Evolutionary conservation across 2,888 invertebrate species (phyloP).

Genomic region (Nephrotoma flavescens): DNA sequence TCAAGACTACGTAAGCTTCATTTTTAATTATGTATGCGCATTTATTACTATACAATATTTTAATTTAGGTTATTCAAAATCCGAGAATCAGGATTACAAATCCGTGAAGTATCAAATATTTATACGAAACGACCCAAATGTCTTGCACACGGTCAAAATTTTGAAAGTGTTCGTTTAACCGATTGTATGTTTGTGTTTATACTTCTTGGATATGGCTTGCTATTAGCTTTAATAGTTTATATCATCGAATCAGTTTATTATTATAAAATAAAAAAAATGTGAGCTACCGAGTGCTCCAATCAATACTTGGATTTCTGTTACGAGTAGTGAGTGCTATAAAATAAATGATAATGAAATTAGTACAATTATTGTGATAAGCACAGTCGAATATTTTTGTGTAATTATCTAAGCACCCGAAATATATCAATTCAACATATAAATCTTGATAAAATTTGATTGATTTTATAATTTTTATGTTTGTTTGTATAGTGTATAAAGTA

Average conservation of each 20-base stretch:
- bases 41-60: not conserved
- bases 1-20: constrained; percentile 25
- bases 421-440: not conserved
- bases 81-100: constrained; percentile 34
- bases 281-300: not conserved
- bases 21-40: not conserved
- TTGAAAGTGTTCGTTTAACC: constrained; percentile 34
- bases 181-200: constrained; percentile 27
- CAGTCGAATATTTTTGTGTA: not conserved
- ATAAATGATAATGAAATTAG: not conserved
- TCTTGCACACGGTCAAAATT: constrained; percentile 28
- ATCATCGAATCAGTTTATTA: constrained; percentile 10
- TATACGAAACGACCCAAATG: constrained; percentile 37
- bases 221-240: constrained; percentile 6
- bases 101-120: constrained; percentile 29
- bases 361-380: not conserved
- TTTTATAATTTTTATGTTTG: not conserved
- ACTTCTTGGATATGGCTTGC: constrained; percentile 10
- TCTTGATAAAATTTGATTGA: not conserved
- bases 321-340: not conserved
- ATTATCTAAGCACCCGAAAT: not conserved
- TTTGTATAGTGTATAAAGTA: not conserved
- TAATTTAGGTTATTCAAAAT: constrained; percentile 28
- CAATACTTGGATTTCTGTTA: not conserved
- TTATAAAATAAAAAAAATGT: not conserved